Percentiles rank a stretch among this genome's conserved stretches.
Conservation (phyloP, 2,113 vertebrate genomes). For the Sprattus sprattus region DNA sequence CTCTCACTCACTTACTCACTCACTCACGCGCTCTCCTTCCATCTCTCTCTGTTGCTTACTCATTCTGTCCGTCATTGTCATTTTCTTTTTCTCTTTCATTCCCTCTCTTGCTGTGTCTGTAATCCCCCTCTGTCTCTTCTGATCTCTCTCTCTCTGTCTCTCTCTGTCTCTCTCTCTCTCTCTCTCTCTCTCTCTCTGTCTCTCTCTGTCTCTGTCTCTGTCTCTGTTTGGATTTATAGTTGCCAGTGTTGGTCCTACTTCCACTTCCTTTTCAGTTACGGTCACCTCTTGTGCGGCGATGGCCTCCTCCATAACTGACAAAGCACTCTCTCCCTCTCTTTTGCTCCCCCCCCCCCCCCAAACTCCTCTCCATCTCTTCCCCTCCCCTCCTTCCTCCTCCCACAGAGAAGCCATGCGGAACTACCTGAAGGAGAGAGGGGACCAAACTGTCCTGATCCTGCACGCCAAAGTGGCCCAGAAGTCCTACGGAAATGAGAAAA, state of each 20-base stretch:
- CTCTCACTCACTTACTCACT: not conserved
- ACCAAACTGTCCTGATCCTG: conserved; percentile 99
- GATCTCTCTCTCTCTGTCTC: not conserved
- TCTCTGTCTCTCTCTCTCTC: not conserved
- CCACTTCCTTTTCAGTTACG: not conserved
- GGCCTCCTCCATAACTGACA: not conserved
- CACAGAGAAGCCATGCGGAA: conserved; percentile 98
- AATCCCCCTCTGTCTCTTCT: not conserved
- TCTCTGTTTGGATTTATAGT: not conserved
- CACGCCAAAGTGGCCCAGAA: conserved; percentile 99
- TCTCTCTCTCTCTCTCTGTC: not conserved
- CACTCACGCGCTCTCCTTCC: not conserved
- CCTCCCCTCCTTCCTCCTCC: conserved; percentile 41
- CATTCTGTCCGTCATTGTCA: not conserved
- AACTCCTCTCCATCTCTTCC: conserved; percentile 35
- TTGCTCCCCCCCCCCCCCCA: not conserved
- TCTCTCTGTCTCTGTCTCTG: not conserved
- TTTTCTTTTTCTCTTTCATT: not conserved
- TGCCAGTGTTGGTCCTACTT: no score
- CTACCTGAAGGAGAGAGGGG: conserved; percentile 98
- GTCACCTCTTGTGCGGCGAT: not conserved
- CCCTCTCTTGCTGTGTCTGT: not conserved
- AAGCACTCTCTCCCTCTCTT: not conserved
- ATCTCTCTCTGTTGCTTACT: not conserved
- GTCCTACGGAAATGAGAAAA: conserved; percentile 98